Evolutionary conservation across 2,888 invertebrate species (phyloP).

Genomic region (Linnaemya tessellans): DNA sequence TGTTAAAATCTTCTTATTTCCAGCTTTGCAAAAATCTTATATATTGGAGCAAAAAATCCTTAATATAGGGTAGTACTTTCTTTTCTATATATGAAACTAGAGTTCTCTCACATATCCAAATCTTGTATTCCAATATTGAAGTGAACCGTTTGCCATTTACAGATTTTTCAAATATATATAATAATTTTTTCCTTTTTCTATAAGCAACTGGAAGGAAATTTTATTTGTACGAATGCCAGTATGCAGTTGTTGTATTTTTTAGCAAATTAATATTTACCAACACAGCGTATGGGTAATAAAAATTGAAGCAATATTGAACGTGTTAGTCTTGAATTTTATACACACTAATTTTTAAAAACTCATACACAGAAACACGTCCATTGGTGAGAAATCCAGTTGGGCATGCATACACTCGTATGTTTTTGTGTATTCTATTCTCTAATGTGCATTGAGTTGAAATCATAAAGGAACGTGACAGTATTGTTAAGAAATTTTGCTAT

Average conservation of each 20-base stretch:
- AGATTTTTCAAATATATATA: too few relatives aligned
- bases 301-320: slow-evolving; percentile 73
- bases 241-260: slow-evolving; percentile 40
- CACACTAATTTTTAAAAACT: not conserved
- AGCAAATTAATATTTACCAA: slow-evolving; percentile 69
- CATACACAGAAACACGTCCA: slow-evolving; percentile 2
- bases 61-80: too few relatives aligned
- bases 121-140: too few relatives aligned
- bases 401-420: slow-evolving; percentile 29
- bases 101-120: too few relatives aligned
- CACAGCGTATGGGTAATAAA: slow-evolving; percentile 70
- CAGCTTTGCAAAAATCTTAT: too few relatives aligned
- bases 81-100: too few relatives aligned
- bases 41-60: too few relatives aligned
- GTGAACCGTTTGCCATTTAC: too few relatives aligned
- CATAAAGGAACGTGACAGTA: slow-evolving; percentile 71
- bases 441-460: slow-evolving; percentile 70
- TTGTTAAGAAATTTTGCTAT: slow-evolving; percentile 64
- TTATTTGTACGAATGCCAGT: not conserved
- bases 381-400: slow-evolving; percentile 3
- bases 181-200: not conserved
- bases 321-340: slow-evolving; percentile 62
- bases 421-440: slow-evolving; percentile 38
- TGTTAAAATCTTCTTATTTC: too few relatives aligned
- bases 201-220: not conserved